Evolutionary conservation across 2,888 invertebrate genomes (phyloP).

Genomic region (Pristionchus fissidentatus): DNA sequence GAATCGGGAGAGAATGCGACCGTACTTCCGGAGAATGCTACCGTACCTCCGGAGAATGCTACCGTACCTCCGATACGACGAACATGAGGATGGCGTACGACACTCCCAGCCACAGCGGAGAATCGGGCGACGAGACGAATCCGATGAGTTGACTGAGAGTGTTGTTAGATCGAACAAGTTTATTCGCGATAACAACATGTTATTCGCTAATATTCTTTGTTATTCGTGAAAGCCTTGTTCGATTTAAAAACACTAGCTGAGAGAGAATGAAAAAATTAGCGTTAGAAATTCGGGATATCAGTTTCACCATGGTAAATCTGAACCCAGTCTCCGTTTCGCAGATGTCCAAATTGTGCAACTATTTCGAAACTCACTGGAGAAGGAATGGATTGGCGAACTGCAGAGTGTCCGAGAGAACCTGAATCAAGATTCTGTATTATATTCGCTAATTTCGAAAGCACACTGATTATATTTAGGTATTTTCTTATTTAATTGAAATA

Average conservation of each 20-base stretch:
- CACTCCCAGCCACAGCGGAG: constrained; percentile 70
- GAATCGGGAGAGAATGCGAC: too few species aligned
- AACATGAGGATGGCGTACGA: constrained; percentile 76
- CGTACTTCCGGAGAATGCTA: too few species aligned
- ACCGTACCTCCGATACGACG: constrained; percentile 38
- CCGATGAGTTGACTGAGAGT: constrained; percentile 76
- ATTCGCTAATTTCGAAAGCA: too few species aligned
- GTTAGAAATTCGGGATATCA: too few species aligned
- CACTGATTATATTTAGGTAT: neutral
- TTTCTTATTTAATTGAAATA: neutral
- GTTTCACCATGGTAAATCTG: too few species aligned
- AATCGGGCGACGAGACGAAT: constrained; percentile 71
- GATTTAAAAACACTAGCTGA: neutral
- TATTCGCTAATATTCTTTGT: too few species aligned
- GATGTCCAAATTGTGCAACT: too few species aligned
- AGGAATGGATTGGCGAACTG: constrained; percentile 92
- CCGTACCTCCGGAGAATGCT: too few species aligned
- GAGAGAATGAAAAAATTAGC: too few species aligned
- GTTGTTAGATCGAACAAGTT: neutral
- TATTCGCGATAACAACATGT: too few species aligned
- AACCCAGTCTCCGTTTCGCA: too few species aligned
- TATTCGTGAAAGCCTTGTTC: neutral
- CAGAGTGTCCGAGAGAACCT: constrained; percentile 77
- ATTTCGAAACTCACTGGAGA: constrained; percentile 84
- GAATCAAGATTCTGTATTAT: neutral